Evolutionary conservation across 2,113 vertebrate genomes (phyloP).

Genomic region (Grus americana): DNA sequence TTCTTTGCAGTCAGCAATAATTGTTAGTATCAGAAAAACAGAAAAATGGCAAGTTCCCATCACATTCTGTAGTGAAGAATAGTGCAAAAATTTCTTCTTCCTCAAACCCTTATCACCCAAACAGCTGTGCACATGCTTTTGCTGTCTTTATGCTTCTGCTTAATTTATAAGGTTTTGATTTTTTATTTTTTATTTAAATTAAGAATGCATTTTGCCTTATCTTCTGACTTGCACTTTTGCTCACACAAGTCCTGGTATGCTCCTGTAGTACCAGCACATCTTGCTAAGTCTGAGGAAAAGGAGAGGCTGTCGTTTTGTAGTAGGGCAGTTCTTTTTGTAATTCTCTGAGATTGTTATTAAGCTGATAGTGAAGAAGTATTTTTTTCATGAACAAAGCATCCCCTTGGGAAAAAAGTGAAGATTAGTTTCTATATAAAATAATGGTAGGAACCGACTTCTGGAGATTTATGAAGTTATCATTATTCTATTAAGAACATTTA

Average conservation of each 20-base stretch:
- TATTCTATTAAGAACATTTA: not conserved
- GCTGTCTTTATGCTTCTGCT: not conserved
- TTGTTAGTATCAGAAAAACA: not conserved
- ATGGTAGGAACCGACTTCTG: not conserved
- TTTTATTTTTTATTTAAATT: not conserved
- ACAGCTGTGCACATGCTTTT: not conserved
- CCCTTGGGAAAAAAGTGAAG: not conserved
- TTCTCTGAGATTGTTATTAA: not conserved
- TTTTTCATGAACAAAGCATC: not conserved
- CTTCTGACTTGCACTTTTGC: not conserved
- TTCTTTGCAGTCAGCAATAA: not conserved
- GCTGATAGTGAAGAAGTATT: not conserved
- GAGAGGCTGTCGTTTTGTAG: not conserved
- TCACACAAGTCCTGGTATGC: not conserved
- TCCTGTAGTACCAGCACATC: not conserved
- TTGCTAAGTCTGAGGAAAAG: not conserved
- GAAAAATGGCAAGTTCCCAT: not conserved
- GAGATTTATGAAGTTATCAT: not conserved
- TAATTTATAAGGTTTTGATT: not conserved
- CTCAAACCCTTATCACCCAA: not conserved
- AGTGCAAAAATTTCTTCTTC: not conserved
- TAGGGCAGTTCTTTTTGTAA: not conserved
- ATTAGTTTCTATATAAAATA: not conserved
- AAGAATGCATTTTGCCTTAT: not conserved
- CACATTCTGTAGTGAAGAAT: not conserved